Evolutionary conservation across 1,140 invertebrate genomes (phyloP), one percentile per base, ranked within the genome.

Genomic region (Amyelois transitella): DNA sequence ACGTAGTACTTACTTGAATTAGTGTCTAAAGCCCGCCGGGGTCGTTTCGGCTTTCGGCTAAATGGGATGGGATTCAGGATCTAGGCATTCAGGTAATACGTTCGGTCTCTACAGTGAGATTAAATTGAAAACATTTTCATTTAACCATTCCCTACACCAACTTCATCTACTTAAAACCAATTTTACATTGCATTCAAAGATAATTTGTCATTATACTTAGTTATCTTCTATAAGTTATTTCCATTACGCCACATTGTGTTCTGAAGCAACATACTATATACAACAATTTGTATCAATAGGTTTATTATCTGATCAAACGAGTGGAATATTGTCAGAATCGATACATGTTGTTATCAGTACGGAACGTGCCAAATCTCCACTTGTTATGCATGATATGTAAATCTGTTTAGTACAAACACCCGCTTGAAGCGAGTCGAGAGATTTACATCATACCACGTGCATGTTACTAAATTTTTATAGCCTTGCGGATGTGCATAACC

Each of bases 21-120:
- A 48, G 45, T 48, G 12, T 60, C 62, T 60, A 71, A 66, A 48
- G 56, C 55, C 60, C 50, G 22, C 43, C 51, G 43, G 66, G 53
- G 28, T 43, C 28, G 59, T 53, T 60, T 54, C 18, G 12, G 55
- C 53, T 55, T n/a, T 14, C 47, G 19, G 49, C 22, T 59, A 68
- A 66, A 68, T 70, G 56, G 63, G 59, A 66, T 66, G 53, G 62
- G 53, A 61, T 66, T 62, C 57, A 53, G 62, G 53, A 61, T 66
- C 64, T 55, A 53, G 49, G 48, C 55, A 68, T 63, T 66, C 60
- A 60, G 59, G 60, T 66, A 58, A 60, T 43, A 43, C 25, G 22
- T 43, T 19, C 21, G 20, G n/a, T n/a, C 52, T 5, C 18, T 44
- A 20, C 57, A 32, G 4, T 38, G 12, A 49, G 48, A 58, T 43